Conservation (phyloP, 1,140 invertebrate species). For the Drosophila sucinea region DNA sequence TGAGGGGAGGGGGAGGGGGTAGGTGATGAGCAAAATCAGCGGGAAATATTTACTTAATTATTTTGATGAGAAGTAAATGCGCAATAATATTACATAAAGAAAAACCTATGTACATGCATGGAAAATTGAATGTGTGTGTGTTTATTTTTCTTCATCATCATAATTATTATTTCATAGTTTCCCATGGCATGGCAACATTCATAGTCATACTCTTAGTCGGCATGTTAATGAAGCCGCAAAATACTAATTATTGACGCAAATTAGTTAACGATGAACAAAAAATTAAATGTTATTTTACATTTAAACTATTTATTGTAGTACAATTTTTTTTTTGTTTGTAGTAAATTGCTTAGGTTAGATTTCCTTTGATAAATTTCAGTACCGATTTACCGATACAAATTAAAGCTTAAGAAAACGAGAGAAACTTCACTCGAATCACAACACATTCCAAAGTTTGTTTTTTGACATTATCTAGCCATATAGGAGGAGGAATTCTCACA, state of each 20-base stretch:
- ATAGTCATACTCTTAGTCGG: neutral
- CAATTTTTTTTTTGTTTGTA: no score
- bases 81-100: slow-evolving; percentile 10
- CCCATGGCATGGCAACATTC: slow-evolving; percentile 10
- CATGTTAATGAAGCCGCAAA: slow-evolving; percentile 13
- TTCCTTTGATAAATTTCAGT: no score
- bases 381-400: no score
- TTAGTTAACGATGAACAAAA: slow-evolving; percentile 12
- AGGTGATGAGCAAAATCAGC: neutral
- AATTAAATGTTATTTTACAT: neutral
- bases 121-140: neutral
- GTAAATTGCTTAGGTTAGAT: no score
- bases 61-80: slow-evolving; percentile 8
- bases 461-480: neutral
- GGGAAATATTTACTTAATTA: slow-evolving; percentile 13
- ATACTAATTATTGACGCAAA: slow-evolving; percentile 14
- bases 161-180: slow-evolving; percentile 7
- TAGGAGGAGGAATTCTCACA: neutral
- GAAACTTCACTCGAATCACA: neutral
- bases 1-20: neutral
- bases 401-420: neutral
- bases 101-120: neutral
- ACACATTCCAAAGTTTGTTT: neutral
- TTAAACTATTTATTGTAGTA: neutral
- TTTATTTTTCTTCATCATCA: neutral